Conservation (phyloP, 2,797 vertebrate species). For the Tenualosa thibaudeaui region DNA sequence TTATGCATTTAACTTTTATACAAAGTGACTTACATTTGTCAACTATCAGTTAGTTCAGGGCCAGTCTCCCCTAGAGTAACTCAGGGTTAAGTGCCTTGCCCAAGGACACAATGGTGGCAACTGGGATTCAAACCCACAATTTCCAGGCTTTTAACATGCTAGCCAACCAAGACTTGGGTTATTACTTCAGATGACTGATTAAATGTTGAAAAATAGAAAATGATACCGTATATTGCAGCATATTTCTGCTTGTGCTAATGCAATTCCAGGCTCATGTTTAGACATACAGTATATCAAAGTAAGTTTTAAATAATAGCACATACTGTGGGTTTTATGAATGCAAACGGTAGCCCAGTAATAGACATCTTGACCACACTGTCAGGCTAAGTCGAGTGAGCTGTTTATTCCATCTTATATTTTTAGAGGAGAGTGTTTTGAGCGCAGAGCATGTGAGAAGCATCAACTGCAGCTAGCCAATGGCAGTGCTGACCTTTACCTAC, state of each 20-base stretch:
- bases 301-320: neutral
- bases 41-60: too few relatives aligned
- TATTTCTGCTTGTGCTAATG: neutral
- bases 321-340: neutral
- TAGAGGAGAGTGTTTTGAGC: neutral
- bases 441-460: constrained; percentile 1
- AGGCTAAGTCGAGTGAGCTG: neutral
- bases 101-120: too few relatives aligned
- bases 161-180: neutral
- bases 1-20: too few relatives aligned
- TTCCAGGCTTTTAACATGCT: too few relatives aligned
- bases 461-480: constrained; percentile 1
- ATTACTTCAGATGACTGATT: neutral
- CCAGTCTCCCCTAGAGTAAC: too few relatives aligned
- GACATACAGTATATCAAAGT: neutral
- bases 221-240: neutral
- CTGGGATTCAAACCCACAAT: too few relatives aligned
- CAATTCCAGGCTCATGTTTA: neutral
- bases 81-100: too few relatives aligned
- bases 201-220: neutral
- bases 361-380: neutral
- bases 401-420: neutral
- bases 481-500: neutral
- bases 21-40: too few relatives aligned
- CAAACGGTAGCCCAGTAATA: neutral